Percentiles rank a stretch among this genome's conserved stretches.
Evolutionary conservation across 2,888 invertebrate genomes (phyloP).

Genomic region (Steromphala cineraria): DNA sequence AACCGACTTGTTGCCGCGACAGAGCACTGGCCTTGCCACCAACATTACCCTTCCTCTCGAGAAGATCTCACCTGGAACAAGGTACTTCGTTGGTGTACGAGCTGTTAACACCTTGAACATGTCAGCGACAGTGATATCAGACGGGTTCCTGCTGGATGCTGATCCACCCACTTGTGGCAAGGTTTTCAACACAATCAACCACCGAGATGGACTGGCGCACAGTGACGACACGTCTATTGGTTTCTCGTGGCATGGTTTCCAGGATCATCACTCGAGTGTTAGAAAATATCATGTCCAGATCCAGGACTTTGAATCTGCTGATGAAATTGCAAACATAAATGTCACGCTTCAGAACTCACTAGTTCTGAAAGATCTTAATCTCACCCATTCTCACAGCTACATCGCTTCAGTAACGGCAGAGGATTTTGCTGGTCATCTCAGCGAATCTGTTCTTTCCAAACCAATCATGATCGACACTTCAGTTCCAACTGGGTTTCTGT

Average conservation of each 20-base stretch:
- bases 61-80: conserved; percentile 35
- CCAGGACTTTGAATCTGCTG: neutral
- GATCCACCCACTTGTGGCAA: neutral
- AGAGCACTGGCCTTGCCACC: conserved; percentile 27
- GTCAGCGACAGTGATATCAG: neutral
- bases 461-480: neutral
- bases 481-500: neutral
- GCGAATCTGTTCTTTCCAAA: neutral
- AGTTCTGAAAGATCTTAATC: neutral
- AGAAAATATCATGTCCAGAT: neutral
- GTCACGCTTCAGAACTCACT: neutral
- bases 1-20: conserved; percentile 31
- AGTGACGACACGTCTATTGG: neutral
- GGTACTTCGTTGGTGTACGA: conserved; percentile 39
- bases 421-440: conserved; percentile 10
- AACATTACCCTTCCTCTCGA: conserved; percentile 24
- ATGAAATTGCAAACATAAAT: neutral
- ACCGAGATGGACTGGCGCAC: neutral
- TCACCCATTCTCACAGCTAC: neutral
- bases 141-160: conserved; percentile 13
- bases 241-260: conserved; percentile 14
- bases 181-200: conserved; percentile 5
- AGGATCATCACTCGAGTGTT: conserved; percentile 11
- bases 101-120: conserved; percentile 33
- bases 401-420: neutral